Percentiles rank a stretch among this genome's conserved stretches.
phyloP scores from a whole-genome alignment of 2,797 vertebrate genomes.

The Sparus aurata region DNA sequence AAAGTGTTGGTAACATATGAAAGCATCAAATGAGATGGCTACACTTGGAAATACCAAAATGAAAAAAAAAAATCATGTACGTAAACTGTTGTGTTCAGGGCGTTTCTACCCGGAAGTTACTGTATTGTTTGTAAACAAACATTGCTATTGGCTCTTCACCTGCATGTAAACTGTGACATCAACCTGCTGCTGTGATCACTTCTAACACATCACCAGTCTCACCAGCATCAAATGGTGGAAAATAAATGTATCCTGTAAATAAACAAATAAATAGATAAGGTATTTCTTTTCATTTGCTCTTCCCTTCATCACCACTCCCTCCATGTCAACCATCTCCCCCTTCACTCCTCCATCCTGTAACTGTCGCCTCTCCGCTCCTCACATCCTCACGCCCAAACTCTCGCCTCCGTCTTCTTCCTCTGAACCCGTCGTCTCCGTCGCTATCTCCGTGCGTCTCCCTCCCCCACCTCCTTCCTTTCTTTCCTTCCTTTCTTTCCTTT shows the following conservation, averaged over 20 bases:
- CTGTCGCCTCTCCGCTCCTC: constrained; percentile 23
- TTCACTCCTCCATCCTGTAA: constrained; percentile 16
- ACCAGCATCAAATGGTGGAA: not conserved
- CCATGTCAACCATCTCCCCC: not conserved
- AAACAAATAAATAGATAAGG: not conserved
- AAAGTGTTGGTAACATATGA: no score
- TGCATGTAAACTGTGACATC: not conserved
- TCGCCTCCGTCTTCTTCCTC: not conserved
- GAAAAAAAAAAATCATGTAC: no score
- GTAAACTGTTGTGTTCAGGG: no score
- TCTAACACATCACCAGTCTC: not conserved
- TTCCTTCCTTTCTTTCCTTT: constrained; percentile 44
- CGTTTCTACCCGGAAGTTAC: no score
- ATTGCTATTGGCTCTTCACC: no score
- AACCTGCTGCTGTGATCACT: not conserved
- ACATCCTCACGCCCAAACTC: constrained; percentile 28
- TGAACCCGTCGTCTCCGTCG: constrained; percentile 4
- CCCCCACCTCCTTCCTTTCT: constrained; percentile 47
- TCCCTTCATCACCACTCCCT: not conserved
- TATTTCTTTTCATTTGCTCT: not conserved
- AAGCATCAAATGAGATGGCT: no score
- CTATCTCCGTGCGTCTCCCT: constrained; percentile 11
- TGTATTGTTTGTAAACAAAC: no score
- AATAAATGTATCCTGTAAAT: not conserved
- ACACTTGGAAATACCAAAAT: no score